phyloP scores from a whole-genome alignment of 2,797 vertebrate genomes.

The Poeciliopsis turneri region DNA sequence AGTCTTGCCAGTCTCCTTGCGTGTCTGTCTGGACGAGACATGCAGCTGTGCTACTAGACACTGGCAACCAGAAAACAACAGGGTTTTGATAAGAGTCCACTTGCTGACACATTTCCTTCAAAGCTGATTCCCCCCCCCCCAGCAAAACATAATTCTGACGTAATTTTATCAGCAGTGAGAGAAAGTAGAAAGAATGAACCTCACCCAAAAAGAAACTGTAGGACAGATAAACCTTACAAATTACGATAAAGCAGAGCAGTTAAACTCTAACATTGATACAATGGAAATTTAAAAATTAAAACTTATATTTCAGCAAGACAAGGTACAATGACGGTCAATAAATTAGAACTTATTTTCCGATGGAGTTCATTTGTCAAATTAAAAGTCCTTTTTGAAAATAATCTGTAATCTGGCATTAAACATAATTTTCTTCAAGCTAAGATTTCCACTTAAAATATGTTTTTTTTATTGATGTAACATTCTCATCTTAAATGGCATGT shows the following conservation, averaged over 20 bases:
- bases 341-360: neutral
- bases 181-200: neutral
- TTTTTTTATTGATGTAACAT: neutral
- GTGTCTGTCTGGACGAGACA: neutral
- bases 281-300: neutral
- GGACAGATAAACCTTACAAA: too few relatives aligned
- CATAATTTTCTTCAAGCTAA: neutral
- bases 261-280: too few relatives aligned
- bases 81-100: constrained; percentile 11
- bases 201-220: neutral
- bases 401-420: neutral
- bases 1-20: constrained; percentile 28
- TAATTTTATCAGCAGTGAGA: neutral
- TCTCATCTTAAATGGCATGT: neutral
- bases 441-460: neutral
- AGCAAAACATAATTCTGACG: neutral
- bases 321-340: neutral
- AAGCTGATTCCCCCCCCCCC: neutral
- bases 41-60: constrained; percentile 23
- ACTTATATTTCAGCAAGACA: neutral
- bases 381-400: neutral
- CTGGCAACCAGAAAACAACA: constrained; percentile 27
- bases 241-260: too few relatives aligned
- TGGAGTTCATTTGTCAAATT: neutral
- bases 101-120: neutral